Conservation (phyloP, 2,797 vertebrate species). For the Sylvilagus floridanus region DNA sequence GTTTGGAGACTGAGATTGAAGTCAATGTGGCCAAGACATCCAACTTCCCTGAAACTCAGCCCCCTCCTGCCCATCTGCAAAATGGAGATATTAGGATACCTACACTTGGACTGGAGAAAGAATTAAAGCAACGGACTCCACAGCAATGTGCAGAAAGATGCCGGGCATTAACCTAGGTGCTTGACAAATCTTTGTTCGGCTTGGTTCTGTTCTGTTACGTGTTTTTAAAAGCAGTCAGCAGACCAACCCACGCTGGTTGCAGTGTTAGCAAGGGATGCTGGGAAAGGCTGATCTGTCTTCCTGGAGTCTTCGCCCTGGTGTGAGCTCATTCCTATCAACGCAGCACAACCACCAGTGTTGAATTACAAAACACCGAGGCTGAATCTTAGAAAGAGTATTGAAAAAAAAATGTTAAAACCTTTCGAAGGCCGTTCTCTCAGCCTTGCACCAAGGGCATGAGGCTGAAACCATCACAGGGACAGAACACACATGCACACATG, state of each 20-base stretch:
- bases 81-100: neutral
- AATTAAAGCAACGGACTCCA: neutral
- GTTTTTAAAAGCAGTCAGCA: neutral
- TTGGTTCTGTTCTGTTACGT: too few species aligned
- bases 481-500: neutral
- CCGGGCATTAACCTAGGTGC: neutral
- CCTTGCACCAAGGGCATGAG: neutral
- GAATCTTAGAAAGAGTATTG: neutral
- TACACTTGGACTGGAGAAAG: neutral
- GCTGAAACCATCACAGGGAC: neutral
- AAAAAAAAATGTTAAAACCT: neutral
- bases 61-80: neutral
- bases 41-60: neutral
- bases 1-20: neutral
- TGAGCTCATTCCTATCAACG: neutral
- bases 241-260: neutral
- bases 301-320: neutral
- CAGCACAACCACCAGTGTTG: neutral
- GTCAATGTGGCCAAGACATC: neutral
- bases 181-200: neutral
- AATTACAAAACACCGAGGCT: conserved; percentile 16
- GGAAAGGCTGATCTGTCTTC: neutral
- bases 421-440: conserved; percentile 38
- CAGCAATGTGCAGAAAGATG: neutral
- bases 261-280: neutral